Percentiles rank a stretch among this genome's conserved stretches.
phyloP scores from a whole-genome alignment of 2,797 vertebrate species.

The Tragelaphus eurycerus region DNA sequence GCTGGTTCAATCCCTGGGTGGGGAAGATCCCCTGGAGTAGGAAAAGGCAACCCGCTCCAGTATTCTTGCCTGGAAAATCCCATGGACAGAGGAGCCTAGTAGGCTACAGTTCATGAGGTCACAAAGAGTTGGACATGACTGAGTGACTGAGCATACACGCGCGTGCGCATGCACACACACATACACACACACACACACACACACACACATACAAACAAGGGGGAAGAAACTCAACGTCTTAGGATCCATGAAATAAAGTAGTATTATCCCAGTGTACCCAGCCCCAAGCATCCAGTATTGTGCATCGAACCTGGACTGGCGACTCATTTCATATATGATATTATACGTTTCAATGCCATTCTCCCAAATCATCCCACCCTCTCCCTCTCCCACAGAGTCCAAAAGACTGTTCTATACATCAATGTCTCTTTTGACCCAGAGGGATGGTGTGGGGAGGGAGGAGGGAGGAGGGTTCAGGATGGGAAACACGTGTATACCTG shows the following conservation, averaged over 20 bases:
- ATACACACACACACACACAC: background rate
- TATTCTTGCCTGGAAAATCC: background rate
- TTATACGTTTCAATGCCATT: too few relatives aligned
- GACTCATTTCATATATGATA: too few relatives aligned
- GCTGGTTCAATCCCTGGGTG: background rate
- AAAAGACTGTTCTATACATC: too few relatives aligned
- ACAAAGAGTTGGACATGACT: background rate
- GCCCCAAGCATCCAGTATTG: too few relatives aligned
- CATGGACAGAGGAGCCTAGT: background rate
- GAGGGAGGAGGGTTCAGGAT: too few relatives aligned
- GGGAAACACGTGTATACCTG: too few relatives aligned
- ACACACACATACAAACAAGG: background rate
- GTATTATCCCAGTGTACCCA: background rate
- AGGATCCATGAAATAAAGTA: background rate
- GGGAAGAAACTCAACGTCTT: background rate
- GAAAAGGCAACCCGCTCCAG: background rate
- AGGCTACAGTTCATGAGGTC: background rate
- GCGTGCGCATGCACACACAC: fast-evolving
- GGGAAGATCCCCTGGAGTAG: background rate
- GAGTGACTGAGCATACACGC: fast-evolving
- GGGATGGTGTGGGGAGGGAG: too few relatives aligned
- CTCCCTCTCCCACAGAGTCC: too few relatives aligned
- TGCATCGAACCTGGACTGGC: too few relatives aligned
- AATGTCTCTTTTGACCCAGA: too few relatives aligned
- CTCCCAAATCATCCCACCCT: too few relatives aligned